These are phyloP conservation scores for Sphinx pinastri DNA, from an alignment of 2,888 invertebrate species.

Conservation along the genomic window DNA sequence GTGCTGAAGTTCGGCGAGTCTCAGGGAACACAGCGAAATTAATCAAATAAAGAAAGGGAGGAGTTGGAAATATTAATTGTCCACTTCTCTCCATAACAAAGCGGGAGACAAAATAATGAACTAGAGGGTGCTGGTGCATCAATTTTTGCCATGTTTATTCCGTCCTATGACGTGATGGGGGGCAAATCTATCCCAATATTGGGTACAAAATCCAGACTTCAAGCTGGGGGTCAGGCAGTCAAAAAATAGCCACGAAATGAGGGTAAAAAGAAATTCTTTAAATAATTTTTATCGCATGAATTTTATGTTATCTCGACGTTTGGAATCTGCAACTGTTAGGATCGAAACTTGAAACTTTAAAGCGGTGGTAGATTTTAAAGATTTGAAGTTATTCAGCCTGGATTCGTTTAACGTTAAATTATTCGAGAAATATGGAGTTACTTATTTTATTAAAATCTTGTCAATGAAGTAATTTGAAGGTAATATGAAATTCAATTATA, in stretches of 20 bases:
- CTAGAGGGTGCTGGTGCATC: too few species aligned
- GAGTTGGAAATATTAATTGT: too few species aligned
- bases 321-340: slow-evolving; percentile 1
- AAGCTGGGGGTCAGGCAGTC: neutral
- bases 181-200: too few species aligned
- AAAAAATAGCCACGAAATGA: slow-evolving; percentile 25
- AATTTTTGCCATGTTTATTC: too few species aligned
- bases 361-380: neutral
- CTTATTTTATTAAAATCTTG: neutral
- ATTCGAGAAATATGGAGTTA: neutral
- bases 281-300: slow-evolving; percentile 15
- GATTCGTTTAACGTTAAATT: neutral
- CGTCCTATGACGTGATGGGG: too few species aligned
- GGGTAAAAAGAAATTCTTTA: neutral
- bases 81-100: too few species aligned
- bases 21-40: too few species aligned
- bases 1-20: too few species aligned
- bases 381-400: slow-evolving; percentile 2
- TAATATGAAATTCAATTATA: slow-evolving; percentile 1
- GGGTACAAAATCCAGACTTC: too few species aligned
- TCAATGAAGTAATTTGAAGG: neutral
- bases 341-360: slow-evolving; percentile 13
- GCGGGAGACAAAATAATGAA: too few species aligned
- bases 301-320: slow-evolving; percentile 7
- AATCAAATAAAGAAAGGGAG: too few species aligned